Evolutionary conservation across 2,888 invertebrate species (phyloP), one percentile per base, ranked within the genome.

Genomic region (Drosophila leonis): DNA sequence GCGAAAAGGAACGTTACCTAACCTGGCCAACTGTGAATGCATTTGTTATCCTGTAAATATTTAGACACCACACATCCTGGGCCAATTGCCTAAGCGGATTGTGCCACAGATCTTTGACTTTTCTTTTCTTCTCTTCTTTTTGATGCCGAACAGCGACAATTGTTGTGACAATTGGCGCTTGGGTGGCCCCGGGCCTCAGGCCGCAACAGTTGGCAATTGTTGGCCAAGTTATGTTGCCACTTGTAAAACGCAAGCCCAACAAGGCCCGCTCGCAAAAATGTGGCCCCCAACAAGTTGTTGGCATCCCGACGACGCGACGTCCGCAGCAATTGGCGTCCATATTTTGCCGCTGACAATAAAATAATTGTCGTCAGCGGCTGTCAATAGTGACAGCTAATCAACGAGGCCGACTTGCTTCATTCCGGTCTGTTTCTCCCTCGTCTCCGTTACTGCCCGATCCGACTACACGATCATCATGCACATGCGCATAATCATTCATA

Each of bases 351-450:
- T 41, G 57, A 20, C 85, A 82, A 81, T 81, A 61, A 67, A 64
- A 62, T 77, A 84, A 63, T 82, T 69, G 70, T 65, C 60, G 63
- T 73, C 77, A 59, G 67, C 65, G 73, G 74, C 84, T 88, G 84
- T 86, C 90, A 86, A 80, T 85, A 85, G 49, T 90, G 86, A 88
- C 90, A 83, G 86, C 88, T 86, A 88, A 90, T 90, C 90, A 82
- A 67, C 64, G 62, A 62, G 71, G 54, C 69, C 60, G 71, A 56
- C 42, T 33, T 20, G 31, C 44, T 20, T 39, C 55, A 35, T 24
- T 55, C 49, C 49, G 35, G 20, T 72, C n/a, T 13, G n/a, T 24
- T 41, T 6, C n/a, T 8, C 27, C 15, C 18, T 49, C 29, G 15
- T 0, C 24, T 18, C 24, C 8, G n/a, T 20, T 24, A 24, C 20